Conservation (phyloP, 2,113 vertebrate genomes). For the Orthonyx spaldingii region DNA sequence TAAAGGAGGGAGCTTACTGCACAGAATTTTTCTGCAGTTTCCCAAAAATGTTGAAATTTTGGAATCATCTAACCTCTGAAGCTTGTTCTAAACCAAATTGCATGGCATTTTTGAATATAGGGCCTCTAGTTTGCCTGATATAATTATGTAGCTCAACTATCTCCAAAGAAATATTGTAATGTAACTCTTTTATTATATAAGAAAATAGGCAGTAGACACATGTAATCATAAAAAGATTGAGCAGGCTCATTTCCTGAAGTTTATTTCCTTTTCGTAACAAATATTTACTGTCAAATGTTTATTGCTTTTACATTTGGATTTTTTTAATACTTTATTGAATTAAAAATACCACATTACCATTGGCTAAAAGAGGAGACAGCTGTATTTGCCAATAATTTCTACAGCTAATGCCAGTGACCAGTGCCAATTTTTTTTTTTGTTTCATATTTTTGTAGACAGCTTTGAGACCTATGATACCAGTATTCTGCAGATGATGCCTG, state of each 20-base stretch:
- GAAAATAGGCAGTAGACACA: slow-evolving; percentile 41
- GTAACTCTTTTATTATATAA: neutral
- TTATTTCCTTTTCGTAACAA: slow-evolving; percentile 71
- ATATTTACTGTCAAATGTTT: slow-evolving; percentile 73
- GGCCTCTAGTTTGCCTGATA: neutral
- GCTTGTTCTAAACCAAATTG: neutral
- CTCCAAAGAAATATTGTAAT: neutral
- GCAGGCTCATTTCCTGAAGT: slow-evolving; percentile 58
- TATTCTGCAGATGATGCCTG: slow-evolving; percentile 52
- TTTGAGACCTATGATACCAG: slow-evolving; percentile 59
- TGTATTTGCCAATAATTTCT: slow-evolving; percentile 72
- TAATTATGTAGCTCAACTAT: neutral
- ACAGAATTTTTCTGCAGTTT: neutral
- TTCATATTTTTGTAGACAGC: slow-evolving; percentile 72
- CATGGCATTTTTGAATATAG: neutral
- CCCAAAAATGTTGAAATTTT: neutral
- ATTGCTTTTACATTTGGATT: slow-evolving; percentile 71
- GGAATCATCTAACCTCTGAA: neutral
- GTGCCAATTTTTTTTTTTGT: slow-evolving; percentile 66
- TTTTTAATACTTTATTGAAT: slow-evolving; percentile 73
- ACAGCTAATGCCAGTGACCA: slow-evolving; percentile 64
- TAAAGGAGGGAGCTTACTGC: neutral
- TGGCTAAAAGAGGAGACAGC: slow-evolving; percentile 76
- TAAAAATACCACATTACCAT: slow-evolving; percentile 77
- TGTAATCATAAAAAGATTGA: slow-evolving; percentile 60